phyloP scores from a whole-genome alignment of 2,797 vertebrate genomes.

The Sebastolobus altivelis region DNA sequence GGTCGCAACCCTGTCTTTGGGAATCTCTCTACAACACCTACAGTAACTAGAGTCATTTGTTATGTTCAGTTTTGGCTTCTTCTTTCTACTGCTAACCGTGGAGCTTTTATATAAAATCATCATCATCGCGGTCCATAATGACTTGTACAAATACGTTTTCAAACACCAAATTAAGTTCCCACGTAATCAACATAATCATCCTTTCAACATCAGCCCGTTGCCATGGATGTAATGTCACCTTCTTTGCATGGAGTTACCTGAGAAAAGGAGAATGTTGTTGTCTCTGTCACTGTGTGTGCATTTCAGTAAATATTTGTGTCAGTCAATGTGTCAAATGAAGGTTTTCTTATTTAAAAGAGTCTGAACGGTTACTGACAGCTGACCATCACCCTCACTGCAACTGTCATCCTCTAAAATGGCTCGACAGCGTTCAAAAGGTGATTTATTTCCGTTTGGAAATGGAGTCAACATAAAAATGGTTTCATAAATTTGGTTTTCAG shows the following conservation, averaged over 20 bases:
- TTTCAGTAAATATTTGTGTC: conserved; percentile 19
- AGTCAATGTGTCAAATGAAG: conserved; percentile 29
- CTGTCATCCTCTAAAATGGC: conserved; percentile 5
- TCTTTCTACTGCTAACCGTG: neutral
- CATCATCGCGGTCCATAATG: neutral
- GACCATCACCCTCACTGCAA: conserved; percentile 12
- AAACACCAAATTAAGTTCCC: neutral
- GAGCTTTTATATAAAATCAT: neutral
- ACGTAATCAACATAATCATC: neutral
- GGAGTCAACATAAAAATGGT: neutral
- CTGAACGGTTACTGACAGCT: conserved; percentile 20
- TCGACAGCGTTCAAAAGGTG: neutral
- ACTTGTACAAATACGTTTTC: neutral
- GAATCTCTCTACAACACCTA: neutral
- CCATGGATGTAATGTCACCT: neutral
- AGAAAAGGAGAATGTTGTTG: neutral
- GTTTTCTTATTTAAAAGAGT: conserved; percentile 11
- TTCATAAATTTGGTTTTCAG: neutral
- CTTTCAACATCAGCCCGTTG: neutral
- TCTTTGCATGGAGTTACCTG: neutral
- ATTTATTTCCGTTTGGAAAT: neutral
- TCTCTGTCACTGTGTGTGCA: neutral
- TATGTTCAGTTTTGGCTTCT: neutral
- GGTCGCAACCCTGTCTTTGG: too few species aligned
- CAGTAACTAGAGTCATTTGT: neutral